phyloP scores from a whole-genome alignment of 2,888 invertebrate species.

The Chydorus sphaericus region DNA sequence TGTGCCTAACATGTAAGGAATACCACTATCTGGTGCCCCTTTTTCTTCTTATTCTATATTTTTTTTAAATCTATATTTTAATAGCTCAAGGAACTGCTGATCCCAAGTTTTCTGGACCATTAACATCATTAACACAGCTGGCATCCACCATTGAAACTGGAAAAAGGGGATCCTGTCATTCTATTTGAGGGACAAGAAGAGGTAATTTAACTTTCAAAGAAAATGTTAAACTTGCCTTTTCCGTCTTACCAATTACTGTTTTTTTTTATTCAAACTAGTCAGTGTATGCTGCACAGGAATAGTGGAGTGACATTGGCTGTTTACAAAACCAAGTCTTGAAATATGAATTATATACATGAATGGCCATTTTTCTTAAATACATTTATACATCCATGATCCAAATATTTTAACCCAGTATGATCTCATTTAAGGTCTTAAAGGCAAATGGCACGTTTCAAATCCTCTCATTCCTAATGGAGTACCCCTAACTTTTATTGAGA shows the following conservation, averaged over 20 bases:
- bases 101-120: neutral
- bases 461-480: no score
- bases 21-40: no score
- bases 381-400: no score
- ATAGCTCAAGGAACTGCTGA: neutral
- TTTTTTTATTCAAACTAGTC: neutral
- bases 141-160: neutral
- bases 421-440: no score
- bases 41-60: neutral
- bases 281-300: neutral
- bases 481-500: no score
- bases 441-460: no score
- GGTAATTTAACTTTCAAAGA: neutral
- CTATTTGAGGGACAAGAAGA: neutral
- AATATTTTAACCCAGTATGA: no score
- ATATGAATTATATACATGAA: no score
- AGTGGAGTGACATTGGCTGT: neutral
- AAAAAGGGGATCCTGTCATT: slow-evolving; percentile 1
- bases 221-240: no score
- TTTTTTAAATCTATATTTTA: neutral
- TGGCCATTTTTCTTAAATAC: no score
- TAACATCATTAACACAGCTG: neutral
- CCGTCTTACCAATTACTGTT: neutral
- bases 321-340: neutral
- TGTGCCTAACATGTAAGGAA: neutral